Evolutionary conservation across 2,888 invertebrate genomes (phyloP), one percentile per base, ranked within the genome.

Genomic region (Criorhina ranunculi): DNA sequence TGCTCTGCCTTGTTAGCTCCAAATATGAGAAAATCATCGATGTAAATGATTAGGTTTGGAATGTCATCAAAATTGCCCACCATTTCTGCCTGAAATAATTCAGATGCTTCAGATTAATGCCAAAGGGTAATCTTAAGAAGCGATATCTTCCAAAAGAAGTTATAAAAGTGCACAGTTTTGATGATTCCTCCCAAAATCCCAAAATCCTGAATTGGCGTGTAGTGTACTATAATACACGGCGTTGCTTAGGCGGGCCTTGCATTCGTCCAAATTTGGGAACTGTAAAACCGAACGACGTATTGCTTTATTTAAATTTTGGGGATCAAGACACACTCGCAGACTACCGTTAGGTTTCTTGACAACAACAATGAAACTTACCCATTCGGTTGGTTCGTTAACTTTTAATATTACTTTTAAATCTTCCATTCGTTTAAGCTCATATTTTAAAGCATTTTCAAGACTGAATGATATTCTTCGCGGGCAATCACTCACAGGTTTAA

Each of bases 1-100:
- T 80, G 73, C 29, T 75, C 60, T 70, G 80, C 72, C 4, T n/a
- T 33, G 11, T 62, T 46, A 7, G 55, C 11, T 15, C 59, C 70
- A 29, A 24, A 42, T 12, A 55, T 72, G 9, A 86, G 24, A 66
- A 80, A 70, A 62, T 79, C 85, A 51, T 85, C 79, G 8, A 85
- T 66, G 42, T 70, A 79, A 37, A 79, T 66, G 15, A 70, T 35
- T 2, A 85, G 29, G 42, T 78, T 86, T 67, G 7, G 67, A n/a
- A n/a, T n/a, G n/a, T n/a, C n/a, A n/a, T n/a, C 85, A 81, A 88
- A 88, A 19, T 75, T 78, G 66, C 87, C 62, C 29, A 46, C 46
- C 60, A 77, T 88, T 24, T 78, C 53, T 35, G 80, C 70, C 15
- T 86, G 83, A 83, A 88, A 89, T 5, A 86, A 70, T 60, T 79